Evolutionary conservation across 2,888 invertebrate species (phyloP).

Genomic region (Amaurobius ferox): DNA sequence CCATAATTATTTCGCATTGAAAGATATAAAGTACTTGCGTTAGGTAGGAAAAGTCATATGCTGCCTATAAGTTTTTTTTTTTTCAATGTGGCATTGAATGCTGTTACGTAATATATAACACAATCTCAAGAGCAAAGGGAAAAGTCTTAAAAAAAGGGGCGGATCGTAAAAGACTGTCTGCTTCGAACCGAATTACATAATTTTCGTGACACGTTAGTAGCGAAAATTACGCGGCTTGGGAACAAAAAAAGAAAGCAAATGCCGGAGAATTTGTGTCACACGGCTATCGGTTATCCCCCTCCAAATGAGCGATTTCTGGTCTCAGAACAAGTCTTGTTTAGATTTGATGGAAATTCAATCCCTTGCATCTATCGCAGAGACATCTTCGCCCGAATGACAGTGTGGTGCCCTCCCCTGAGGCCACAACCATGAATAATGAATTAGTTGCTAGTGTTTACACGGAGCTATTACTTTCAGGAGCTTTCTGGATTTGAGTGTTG

Average conservation of each 20-base stretch:
- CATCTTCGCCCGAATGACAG: constrained; percentile 37
- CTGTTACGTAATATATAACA: too few species aligned
- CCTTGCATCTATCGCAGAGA: constrained; percentile 35
- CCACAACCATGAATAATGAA: constrained; percentile 53
- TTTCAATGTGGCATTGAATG: too few species aligned
- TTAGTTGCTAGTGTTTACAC: constrained; percentile 24
- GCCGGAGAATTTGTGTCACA: constrained; percentile 33
- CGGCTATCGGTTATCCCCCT: constrained; percentile 53
- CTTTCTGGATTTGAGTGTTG: not conserved
- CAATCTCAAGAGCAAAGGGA: too few species aligned
- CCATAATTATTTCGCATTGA: too few species aligned
- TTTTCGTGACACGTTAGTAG: not conserved
- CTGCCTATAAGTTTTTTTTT: too few species aligned
- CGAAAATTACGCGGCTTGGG: not conserved
- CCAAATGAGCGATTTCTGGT: constrained; percentile 51
- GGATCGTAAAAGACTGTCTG: too few species aligned
- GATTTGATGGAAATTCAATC: constrained; percentile 51
- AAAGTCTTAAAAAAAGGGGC: too few species aligned
- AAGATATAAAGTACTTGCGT: too few species aligned
- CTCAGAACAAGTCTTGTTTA: constrained; percentile 57
- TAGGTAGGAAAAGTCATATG: too few species aligned
- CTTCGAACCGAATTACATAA: not conserved
- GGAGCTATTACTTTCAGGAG: constrained; percentile 8
- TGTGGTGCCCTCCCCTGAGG: constrained; percentile 20
- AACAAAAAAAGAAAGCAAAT: not conserved